Conservation (phyloP, 1,140 invertebrate genomes). For the Saccostrea glomerata region DNA sequence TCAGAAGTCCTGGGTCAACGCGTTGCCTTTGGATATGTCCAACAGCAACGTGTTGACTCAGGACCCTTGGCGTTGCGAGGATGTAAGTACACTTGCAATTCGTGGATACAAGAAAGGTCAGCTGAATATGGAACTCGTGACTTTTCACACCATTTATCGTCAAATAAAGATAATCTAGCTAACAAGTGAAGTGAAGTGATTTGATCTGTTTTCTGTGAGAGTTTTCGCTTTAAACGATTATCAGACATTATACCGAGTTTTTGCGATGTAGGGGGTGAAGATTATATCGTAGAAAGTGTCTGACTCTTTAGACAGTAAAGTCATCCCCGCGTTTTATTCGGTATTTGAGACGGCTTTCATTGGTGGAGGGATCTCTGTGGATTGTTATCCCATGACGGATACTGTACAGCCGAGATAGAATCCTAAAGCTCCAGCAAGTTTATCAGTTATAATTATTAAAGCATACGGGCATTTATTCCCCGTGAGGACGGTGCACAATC, state of each 20-base stretch:
- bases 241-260: neutral
- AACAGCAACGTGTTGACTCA: too few relatives aligned
- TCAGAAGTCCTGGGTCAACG: too few relatives aligned
- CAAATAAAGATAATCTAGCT: too few relatives aligned
- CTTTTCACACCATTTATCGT: too few relatives aligned
- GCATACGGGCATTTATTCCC: slow-evolving; percentile 17
- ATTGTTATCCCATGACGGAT: slow-evolving; percentile 33
- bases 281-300: slow-evolving; percentile 12
- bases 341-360: slow-evolving; percentile 12
- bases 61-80: too few relatives aligned
- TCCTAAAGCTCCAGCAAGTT: neutral
- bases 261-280: slow-evolving; percentile 4
- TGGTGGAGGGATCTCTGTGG: neutral
- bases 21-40: too few relatives aligned
- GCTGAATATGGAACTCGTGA: too few relatives aligned
- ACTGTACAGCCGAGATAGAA: neutral
- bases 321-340: neutral
- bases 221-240: neutral
- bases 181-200: too few relatives aligned
- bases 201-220: neutral
- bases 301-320: neutral
- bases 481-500: neutral
- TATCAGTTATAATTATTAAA: slow-evolving; percentile 35
- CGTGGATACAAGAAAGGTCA: too few relatives aligned
- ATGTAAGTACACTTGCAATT: too few relatives aligned